Base-by-base conservation (phyloP, 2,113 vertebrate genomes). In the Copsychus sechellarum region DNA sequence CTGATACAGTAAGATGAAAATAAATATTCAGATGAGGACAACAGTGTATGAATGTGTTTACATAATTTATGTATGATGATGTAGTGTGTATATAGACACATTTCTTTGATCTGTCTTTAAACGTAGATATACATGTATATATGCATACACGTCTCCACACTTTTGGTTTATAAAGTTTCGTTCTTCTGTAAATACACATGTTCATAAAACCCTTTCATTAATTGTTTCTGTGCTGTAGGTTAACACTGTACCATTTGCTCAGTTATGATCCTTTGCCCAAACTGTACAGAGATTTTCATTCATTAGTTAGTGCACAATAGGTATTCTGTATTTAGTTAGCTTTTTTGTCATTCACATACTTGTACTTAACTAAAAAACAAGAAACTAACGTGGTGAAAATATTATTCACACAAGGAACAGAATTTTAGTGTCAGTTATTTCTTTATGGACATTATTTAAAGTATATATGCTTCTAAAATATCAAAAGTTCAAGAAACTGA, bases 71-170 rank as follows among this genome's bases (percentile, higher is more conserved):
- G 20, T 33, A 45, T 36, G 62, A 34, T 40, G 28, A 40, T 31
- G 10, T 15, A 58, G 12, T 31, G 19, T n/a, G 24, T 50, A 5
- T 29, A 45, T 5, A 51, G 19, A 47, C 9, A 66, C 11, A 34
- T 42, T 83, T 51, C 13, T 88, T 77, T 82, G 47, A 54, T 66
- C 18, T 67, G 14, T 17, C 36, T 90, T 45, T 81, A 11, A 42
- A 13, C 5, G 21, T 1, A 56, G 18, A 19, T 29, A 31, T 8
- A 18, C 5, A 10, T 14, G 25, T 38, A 3, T 61, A 31, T 33
- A 25, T 14, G 6, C 22, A 42, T 26, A 9, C 28, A n/a, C 1
- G 0, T 23, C 8, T 14, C 33, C 17, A 54, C 11, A 26, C 6
- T 70, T 74, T 17, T n/a, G 9, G 24, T 74, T 86, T 66, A 12